phyloP scores from a whole-genome alignment of 1,140 invertebrate genomes.

The Aphidius gifuensis region DNA sequence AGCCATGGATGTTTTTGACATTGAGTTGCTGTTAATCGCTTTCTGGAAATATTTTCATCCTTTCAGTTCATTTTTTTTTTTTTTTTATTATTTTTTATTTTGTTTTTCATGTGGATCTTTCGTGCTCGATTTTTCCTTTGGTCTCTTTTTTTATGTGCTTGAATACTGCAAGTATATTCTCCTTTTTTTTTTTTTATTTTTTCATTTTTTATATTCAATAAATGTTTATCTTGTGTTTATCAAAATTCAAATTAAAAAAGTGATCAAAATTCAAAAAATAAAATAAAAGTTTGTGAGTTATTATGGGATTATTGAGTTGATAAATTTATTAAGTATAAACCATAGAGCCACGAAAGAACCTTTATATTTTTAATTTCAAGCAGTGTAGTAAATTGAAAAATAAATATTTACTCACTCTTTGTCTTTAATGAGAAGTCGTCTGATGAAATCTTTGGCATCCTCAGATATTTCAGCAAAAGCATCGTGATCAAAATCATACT shows the following conservation, averaged over 20 bases:
- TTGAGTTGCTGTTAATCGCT: conserved; percentile 68
- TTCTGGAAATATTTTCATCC: conserved; percentile 59
- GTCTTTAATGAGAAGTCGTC: conserved; percentile 82
- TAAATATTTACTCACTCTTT: conserved; percentile 70
- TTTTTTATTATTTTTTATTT: conserved; percentile 2
- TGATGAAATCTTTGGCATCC: conserved; percentile 91
- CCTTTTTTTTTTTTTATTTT: conserved; percentile 15
- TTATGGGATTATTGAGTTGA: background rate
- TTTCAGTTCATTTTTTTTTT: conserved; percentile 6
- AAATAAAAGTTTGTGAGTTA: background rate
- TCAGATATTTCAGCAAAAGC: conserved; percentile 88
- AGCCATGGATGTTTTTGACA: conserved; percentile 77
- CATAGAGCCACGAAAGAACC: conserved; percentile 23
- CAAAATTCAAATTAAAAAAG: background rate
- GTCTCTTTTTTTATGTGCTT: conserved; percentile 16
- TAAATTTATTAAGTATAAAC: background rate
- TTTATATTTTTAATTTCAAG: too few relatives aligned
- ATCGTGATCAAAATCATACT: conserved; percentile 94
- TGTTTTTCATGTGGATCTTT: conserved; percentile 30
- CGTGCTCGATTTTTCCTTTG: conserved; percentile 23
- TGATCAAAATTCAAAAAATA: background rate
- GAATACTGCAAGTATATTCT: background rate
- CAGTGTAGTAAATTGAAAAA: background rate
- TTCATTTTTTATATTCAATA: conserved; percentile 5
- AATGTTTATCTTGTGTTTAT: too few relatives aligned